These are phyloP conservation scores for Alfaro cultratus DNA, from an alignment of 2,797 vertebrate species.

Conservation along the genomic window DNA sequence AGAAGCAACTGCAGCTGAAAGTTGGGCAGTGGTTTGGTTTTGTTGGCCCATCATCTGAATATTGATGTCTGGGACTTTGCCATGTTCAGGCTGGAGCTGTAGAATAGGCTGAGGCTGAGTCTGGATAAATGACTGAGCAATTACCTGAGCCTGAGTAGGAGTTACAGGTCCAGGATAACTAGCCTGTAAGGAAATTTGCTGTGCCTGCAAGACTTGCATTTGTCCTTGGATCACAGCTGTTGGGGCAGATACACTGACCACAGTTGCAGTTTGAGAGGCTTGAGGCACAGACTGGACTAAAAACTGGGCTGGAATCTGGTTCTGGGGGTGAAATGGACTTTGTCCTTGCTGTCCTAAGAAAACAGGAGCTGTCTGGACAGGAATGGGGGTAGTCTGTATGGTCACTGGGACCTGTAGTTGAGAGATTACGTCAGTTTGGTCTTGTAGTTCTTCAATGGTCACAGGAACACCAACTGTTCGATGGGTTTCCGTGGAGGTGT, in stretches of 20 bases:
- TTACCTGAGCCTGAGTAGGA: conserved; percentile 56
- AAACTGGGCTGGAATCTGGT: conserved; percentile 64
- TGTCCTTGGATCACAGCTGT: conserved; percentile 55
- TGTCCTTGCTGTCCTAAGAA: conserved; percentile 63
- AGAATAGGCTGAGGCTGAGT: conserved; percentile 45
- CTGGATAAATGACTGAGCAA: conserved; percentile 61
- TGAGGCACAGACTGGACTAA: conserved; percentile 55
- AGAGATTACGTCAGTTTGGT: conserved; percentile 60
- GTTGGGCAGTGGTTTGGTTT: conserved; percentile 51
- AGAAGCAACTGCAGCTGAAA: conserved; percentile 39
- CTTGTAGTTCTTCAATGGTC: conserved; percentile 56
- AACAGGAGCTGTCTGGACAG: conserved; percentile 54
- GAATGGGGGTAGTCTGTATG: conserved; percentile 57
- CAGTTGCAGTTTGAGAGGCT: conserved; percentile 48
- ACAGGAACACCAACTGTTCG: conserved; percentile 56
- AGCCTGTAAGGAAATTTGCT: conserved; percentile 64
- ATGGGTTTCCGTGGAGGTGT: conserved; percentile 63
- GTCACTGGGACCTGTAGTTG: conserved; percentile 67
- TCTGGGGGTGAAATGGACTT: conserved; percentile 59
- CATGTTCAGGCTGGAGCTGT: conserved; percentile 48
- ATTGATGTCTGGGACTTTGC: conserved; percentile 42
- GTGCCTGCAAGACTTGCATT: conserved; percentile 60
- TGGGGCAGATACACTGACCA: conserved; percentile 48
- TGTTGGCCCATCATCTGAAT: conserved; percentile 55
- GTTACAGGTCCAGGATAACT: conserved; percentile 62